phyloP scores from a whole-genome alignment of 2,888 invertebrate genomes.

The Stictocephala bisonia region DNA sequence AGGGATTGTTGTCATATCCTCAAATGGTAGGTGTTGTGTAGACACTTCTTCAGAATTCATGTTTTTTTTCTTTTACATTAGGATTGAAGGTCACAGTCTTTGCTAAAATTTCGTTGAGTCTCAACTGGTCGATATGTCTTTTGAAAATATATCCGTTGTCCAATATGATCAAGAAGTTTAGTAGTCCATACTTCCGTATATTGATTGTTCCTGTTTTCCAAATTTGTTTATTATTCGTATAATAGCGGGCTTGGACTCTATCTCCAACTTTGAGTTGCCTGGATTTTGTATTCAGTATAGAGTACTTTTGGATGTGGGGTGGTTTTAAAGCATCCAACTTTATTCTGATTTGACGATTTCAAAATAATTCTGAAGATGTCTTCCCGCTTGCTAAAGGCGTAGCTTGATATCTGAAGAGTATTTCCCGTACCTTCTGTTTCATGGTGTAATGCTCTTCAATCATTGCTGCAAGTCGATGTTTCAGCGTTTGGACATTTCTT shows the following conservation, averaged over 20 bases:
- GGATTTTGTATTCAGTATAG: not conserved
- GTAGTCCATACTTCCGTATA: no score
- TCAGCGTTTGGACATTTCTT: constrained; percentile 50
- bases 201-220: not conserved
- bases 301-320: not conserved
- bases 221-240: not conserved
- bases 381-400: not conserved
- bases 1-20: no score
- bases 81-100: no score
- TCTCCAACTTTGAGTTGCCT: not conserved
- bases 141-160: no score
- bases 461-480: constrained; percentile 43
- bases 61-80: no score
- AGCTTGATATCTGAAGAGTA: not conserved
- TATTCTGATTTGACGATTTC: not conserved
- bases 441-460: not conserved
- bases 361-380: not conserved
- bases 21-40: no score
- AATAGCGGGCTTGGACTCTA: not conserved
- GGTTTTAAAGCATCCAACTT: not conserved
- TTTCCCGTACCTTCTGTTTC: not conserved
- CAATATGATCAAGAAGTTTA: no score
- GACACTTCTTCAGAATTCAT: no score
- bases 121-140: no score
- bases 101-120: no score